These are phyloP conservation scores for Drosophila willistoni DNA, from an alignment of 1,140 invertebrate genomes.

Conservation along the genomic window DNA sequence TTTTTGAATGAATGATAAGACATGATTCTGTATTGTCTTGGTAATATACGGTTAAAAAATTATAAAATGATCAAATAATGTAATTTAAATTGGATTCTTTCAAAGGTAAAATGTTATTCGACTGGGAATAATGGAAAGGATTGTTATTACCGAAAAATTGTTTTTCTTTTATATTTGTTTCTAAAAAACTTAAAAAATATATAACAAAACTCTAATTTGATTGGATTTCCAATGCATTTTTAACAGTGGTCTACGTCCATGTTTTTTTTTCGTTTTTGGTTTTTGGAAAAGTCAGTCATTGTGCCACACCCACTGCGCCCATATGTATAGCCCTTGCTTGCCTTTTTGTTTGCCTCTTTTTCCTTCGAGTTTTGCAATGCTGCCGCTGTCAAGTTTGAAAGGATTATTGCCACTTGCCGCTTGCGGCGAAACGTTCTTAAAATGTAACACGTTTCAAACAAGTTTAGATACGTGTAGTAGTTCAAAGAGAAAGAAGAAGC, in stretches of 20 bases:
- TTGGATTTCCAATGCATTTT: not conserved
- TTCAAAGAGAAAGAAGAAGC: conserved; percentile 9
- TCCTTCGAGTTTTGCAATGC: conserved; percentile 59
- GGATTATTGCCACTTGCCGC: conserved; percentile 80
- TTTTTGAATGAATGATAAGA: no score
- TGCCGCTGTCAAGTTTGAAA: conserved; percentile 71
- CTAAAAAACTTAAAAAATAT: not conserved
- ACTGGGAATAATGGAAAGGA: no score
- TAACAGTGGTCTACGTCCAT: not conserved
- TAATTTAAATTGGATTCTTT: no score
- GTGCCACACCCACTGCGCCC: conserved; percentile 65
- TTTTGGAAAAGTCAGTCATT: conserved; percentile 56
- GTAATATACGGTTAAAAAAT: no score
- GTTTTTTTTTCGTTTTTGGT: not conserved
- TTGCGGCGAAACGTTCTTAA: conserved; percentile 77
- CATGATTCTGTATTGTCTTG: no score
- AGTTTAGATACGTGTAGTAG: conserved; percentile 74
- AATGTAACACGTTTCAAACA: conserved; percentile 81
- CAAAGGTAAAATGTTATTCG: no score
- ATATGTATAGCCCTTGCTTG: not conserved
- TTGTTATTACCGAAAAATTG: no score
- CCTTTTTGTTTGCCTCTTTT: conserved; percentile 28
- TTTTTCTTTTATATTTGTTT: no score
- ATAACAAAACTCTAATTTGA: not conserved
- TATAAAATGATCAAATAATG: no score